A percentile compares a stretch with the other conserved stretches of the same genome.
Evolutionary conservation across 1,140 invertebrate genomes (phyloP).

Genomic region (Zaprionus taronus): DNA sequence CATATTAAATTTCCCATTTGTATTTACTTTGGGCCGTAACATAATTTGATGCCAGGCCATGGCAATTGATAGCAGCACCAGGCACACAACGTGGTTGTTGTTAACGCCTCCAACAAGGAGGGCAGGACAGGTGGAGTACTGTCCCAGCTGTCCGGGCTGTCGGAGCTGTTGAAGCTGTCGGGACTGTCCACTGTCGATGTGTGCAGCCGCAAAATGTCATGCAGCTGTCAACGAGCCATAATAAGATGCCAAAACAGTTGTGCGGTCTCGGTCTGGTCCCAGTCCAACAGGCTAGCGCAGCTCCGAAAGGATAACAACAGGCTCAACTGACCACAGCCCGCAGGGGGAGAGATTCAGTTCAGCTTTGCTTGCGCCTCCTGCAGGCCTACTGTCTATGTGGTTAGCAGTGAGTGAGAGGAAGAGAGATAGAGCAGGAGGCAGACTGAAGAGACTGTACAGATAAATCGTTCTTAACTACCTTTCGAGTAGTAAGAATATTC

Average conservation of each 20-base stretch:
- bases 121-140: conserved; percentile 21
- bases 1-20: conserved; percentile 67
- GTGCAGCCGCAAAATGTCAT: conserved; percentile 79
- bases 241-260: conserved; percentile 82
- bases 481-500: conserved; percentile 10
- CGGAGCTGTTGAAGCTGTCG: conserved; percentile 34
- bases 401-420: background rate
- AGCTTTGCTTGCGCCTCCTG: conserved; percentile 38
- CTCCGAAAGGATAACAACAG: conserved; percentile 59
- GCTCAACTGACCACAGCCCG: conserved; percentile 23
- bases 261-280: conserved; percentile 61
- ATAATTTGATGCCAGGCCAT: conserved; percentile 62
- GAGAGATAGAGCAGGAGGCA: background rate
- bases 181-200: conserved; percentile 48
- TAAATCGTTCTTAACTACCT: conserved; percentile 4
- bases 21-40: conserved; percentile 67
- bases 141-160: conserved; percentile 34
- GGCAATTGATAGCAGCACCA: conserved; percentile 63
- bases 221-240: conserved; percentile 78
- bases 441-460: background rate
- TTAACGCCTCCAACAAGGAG: conserved; percentile 55
- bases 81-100: background rate
- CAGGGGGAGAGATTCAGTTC: conserved; percentile 10
- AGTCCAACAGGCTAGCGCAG: conserved; percentile 38
- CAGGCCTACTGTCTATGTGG: background rate